Base-by-base conservation (phyloP, 2,888 invertebrate species). In the Meta bourneti region DNA sequence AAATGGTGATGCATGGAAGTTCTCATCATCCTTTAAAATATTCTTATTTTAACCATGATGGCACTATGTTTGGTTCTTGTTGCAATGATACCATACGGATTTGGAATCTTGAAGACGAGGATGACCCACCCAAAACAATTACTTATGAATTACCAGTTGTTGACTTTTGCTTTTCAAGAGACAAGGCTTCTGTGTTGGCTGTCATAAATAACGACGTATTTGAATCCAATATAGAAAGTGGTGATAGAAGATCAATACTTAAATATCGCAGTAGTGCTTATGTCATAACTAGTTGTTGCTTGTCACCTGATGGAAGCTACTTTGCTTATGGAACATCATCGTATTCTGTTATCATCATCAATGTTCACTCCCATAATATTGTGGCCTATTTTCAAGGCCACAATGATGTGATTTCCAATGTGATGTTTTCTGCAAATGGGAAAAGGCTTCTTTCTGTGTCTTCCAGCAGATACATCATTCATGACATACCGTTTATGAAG, bases 391-490 rank as follows among this genome's bases (percentile, higher is more conserved):
- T 93, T 48, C 89, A 91, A 75, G 93, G 93, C 8, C 93, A 93
- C 54, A 84, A 72, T 34, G 83, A 77, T 20, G 19, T 8, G 16
- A 85, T 93, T 19, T 11, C 51, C 19, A 78, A 61, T 78, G 88
- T 93, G 13, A 79, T 52, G 72, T 93, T 88, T 54, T 80, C 92
- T 5, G 74, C 20, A 20, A 95, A 95, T 91, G 96, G 96, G 6
- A 95, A 95, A 0, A 95, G 95, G 49, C 96, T 97, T 85, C 95
- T 97, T 16, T 96, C 97, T 0, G 94, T 97, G 11, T 96, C 96
- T 7, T 95, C 95, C 52, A 96, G 96, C 93, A 96, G 96, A 0
- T 95, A 95, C 48, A 95, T 96, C 93, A 94, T 97, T 52, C 97
- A 96, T 96, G 90, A 91, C 51, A 75, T 91, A 81, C 69, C 80